A percentile compares a stretch with the other conserved stretches of the same genome.
These are phyloP conservation scores for Podarcis raffonei DNA, from an alignment of 2,113 vertebrate species.

Conservation along the genomic window DNA sequence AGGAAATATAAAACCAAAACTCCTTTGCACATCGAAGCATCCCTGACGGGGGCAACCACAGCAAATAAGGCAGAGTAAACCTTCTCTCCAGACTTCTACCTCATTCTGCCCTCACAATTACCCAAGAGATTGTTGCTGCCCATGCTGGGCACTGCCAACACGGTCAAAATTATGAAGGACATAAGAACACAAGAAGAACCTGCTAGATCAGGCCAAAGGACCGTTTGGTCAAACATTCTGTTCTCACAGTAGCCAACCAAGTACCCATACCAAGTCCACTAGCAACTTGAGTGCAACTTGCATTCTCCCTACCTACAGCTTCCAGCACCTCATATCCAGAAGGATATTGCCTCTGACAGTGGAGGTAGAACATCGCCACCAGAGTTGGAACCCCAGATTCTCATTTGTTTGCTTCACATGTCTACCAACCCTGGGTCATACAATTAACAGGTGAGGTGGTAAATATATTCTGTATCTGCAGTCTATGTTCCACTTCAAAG, in stretches of 20 bases:
- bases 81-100: background rate
- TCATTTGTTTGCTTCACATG: background rate
- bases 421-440: background rate
- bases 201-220: no score
- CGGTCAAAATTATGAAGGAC: background rate
- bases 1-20: background rate
- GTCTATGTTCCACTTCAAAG: background rate
- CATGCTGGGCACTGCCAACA: background rate
- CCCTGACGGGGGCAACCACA: background rate
- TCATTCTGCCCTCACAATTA: background rate
- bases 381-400: background rate
- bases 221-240: no score
- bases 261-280: no score
- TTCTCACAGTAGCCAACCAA: no score
- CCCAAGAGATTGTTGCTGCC: background rate
- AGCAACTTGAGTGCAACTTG: no score
- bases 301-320: no score
- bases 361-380: no score
- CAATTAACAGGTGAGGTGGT: background rate
- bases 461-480: background rate
- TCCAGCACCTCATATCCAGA: no score
- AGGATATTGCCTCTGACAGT: no score
- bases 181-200: no score
- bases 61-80: background rate
- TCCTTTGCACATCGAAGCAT: background rate